Evolutionary conservation across 2,797 vertebrate genomes (phyloP).

Genomic region (Gallinago nigripennis): DNA sequence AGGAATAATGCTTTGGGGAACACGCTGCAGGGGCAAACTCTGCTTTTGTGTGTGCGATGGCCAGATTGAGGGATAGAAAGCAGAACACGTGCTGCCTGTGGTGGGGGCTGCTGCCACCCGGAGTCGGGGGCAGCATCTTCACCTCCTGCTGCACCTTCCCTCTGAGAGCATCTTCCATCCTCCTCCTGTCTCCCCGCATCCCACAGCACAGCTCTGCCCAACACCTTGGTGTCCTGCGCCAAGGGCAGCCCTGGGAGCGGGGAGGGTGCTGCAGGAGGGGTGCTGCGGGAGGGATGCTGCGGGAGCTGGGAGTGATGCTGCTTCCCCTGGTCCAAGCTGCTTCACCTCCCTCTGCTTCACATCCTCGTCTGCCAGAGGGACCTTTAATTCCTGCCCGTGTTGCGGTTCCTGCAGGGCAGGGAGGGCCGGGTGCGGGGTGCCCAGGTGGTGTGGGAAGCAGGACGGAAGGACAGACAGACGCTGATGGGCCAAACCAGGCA

Average conservation of each 20-base stretch:
- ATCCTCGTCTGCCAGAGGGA: background rate
- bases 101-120: background rate
- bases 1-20: background rate
- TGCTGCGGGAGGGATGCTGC: background rate
- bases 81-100: background rate
- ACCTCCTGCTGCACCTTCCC: background rate
- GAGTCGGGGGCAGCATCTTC: fast-evolving
- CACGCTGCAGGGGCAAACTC: background rate
- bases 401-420: fast-evolving
- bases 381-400: fast-evolving
- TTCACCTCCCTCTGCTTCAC: background rate
- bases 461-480: background rate
- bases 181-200: background rate
- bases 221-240: fast-evolving
- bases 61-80: background rate
- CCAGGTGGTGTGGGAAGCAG: fast-evolving
- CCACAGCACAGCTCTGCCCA: fast-evolving
- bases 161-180: background rate
- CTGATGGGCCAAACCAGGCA: background rate
- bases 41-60: fast-evolving
- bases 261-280: no score
- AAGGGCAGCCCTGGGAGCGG: no score
- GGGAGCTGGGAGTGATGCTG: no score
- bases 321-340: background rate
- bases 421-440: background rate